phyloP scores from a whole-genome alignment of 2,888 invertebrate genomes.

The Eupithecia vulgata region DNA sequence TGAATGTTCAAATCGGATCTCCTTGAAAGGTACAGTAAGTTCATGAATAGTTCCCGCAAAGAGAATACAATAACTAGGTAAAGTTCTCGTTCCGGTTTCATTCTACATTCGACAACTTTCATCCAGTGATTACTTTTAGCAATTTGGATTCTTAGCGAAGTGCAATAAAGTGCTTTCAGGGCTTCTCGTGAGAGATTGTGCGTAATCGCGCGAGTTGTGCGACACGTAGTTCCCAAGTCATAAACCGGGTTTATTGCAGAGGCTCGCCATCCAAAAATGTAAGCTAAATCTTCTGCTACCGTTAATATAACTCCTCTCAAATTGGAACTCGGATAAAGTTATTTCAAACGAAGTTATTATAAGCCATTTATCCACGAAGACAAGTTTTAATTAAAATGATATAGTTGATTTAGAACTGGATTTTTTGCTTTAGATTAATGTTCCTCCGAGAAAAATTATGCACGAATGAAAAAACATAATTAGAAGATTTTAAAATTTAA shows the following conservation, averaged over 20 bases:
- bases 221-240: constrained; percentile 46
- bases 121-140: constrained; percentile 4
- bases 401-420: constrained; percentile 17
- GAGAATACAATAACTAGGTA: no score
- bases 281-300: constrained; percentile 36
- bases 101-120: background rate
- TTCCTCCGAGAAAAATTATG: constrained; percentile 6
- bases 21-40: background rate
- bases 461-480: constrained; percentile 13
- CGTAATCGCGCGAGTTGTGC: constrained; percentile 42
- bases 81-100: background rate
- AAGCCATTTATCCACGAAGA: constrained; percentile 23
- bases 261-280: constrained; percentile 41
- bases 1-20: constrained; percentile 30
- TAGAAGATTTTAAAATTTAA: constrained; percentile 29
- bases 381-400: constrained; percentile 29
- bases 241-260: constrained; percentile 43
- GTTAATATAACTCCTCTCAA: constrained; percentile 39
- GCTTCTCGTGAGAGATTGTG: constrained; percentile 34
- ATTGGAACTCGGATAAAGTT: constrained; percentile 32
- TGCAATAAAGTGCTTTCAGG: constrained; percentile 33
- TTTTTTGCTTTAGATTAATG: constrained; percentile 12
- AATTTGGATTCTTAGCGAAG: constrained; percentile 10
- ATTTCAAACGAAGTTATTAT: constrained; percentile 31
- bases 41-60: background rate